Evolutionary conservation across 2,113 vertebrate species (phyloP).

Genomic region (Fukomys damarensis): DNA sequence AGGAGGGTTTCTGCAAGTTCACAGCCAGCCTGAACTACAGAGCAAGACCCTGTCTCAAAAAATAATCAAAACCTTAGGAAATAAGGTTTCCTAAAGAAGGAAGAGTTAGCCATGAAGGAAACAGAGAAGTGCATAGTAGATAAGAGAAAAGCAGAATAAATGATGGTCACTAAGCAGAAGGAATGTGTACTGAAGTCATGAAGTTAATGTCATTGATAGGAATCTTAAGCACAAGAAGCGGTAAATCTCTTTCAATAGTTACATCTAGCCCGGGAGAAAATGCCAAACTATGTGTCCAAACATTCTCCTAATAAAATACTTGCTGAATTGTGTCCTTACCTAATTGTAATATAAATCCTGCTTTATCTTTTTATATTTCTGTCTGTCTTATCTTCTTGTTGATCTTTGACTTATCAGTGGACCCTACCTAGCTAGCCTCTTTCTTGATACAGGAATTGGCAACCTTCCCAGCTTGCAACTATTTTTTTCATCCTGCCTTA

Average conservation of each 20-base stretch:
- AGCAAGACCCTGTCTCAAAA: background rate
- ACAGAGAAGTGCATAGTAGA: background rate
- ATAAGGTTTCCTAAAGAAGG: background rate
- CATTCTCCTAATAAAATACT: background rate
- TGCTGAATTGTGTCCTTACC: background rate
- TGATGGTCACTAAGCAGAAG: background rate
- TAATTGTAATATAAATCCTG: background rate
- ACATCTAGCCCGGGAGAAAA: background rate
- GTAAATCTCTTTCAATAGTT: background rate
- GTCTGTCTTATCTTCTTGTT: background rate
- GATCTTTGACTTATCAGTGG: background rate
- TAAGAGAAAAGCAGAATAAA: background rate
- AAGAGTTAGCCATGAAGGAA: background rate
- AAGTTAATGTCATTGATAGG: background rate
- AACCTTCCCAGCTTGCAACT: background rate
- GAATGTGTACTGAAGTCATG: background rate
- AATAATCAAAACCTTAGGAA: background rate
- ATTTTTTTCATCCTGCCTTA: background rate
- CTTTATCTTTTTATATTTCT: constrained; percentile 20
- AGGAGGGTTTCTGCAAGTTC: background rate
- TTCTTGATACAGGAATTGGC: background rate
- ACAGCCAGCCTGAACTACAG: background rate
- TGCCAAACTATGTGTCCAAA: background rate
- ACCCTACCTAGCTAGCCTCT: background rate
- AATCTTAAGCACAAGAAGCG: background rate